A percentile compares a stretch with the other conserved stretches of the same genome.
Evolutionary conservation across 2,888 invertebrate genomes (phyloP).

Genomic region (Drosophila paracracens): DNA sequence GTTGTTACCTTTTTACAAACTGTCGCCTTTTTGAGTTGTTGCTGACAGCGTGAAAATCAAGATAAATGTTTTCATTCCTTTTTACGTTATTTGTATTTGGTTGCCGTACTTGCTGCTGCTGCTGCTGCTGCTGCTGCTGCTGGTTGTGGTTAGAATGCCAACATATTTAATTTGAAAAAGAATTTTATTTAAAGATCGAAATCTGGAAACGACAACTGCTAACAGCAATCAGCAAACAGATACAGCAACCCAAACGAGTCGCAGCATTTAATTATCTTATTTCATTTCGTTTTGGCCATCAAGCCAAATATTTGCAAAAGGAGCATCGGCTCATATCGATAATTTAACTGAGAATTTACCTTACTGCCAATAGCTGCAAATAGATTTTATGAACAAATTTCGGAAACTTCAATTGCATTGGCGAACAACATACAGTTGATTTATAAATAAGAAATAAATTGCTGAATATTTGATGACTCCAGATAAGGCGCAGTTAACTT

Average conservation of each 20-base stretch:
- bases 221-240: conserved; percentile 3
- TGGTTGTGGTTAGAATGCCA: conserved; percentile 25
- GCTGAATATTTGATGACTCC: background rate
- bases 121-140: background rate
- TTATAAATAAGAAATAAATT: background rate
- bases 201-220: conserved; percentile 28
- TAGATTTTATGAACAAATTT: background rate
- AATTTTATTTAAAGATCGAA: conserved; percentile 47
- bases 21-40: conserved; percentile 79
- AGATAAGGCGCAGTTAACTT: background rate
- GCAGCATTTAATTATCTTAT: conserved; percentile 8
- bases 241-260: background rate
- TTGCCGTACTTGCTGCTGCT: background rate
- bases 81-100: conserved; percentile 4
- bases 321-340: background rate
- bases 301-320: background rate
- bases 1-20: conserved; percentile 72
- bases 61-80: conserved; percentile 71
- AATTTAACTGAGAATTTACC: background rate
- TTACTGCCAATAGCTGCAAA: background rate
- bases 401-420: background rate
- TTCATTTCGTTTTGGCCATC: background rate
- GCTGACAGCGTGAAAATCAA: conserved; percentile 81
- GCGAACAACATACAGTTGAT: background rate
- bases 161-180: conserved; percentile 40